Percentiles rank a stretch among this genome's conserved stretches.
Evolutionary conservation across 2,113 vertebrate genomes (phyloP).

Genomic region (Sinosuthora webbiana): DNA sequence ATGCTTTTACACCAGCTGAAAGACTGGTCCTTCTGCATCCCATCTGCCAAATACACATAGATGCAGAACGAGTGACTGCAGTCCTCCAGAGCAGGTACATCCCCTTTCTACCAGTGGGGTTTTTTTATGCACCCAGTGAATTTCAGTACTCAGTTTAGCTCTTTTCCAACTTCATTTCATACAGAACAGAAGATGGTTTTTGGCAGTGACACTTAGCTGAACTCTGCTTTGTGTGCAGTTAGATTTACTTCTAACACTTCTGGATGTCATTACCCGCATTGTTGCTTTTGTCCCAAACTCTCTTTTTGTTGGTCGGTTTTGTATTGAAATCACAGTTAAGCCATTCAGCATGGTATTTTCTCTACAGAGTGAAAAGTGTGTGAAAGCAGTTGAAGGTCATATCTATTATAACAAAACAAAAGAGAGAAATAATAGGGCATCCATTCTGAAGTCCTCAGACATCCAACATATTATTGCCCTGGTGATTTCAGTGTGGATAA

Average conservation of each 20-base stretch:
- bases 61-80: background rate
- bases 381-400: slow-evolving; percentile 67
- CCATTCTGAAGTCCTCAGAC: slow-evolving; percentile 50
- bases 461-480: slow-evolving; percentile 27
- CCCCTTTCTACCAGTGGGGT: background rate
- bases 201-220: slow-evolving; percentile 51
- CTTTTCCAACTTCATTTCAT: slow-evolving; percentile 44
- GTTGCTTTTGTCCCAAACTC: slow-evolving; percentile 53
- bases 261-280: slow-evolving; percentile 1
- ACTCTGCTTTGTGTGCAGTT: slow-evolving; percentile 54
- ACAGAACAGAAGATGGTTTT: background rate
- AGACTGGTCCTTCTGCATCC: background rate
- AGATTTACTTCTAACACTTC: slow-evolving; percentile 61
- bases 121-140: background rate
- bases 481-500: slow-evolving; percentile 32
- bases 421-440: slow-evolving; percentile 53
- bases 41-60: background rate
- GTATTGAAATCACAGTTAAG: slow-evolving; percentile 53
- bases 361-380: slow-evolving; percentile 35
- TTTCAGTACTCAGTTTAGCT: background rate
- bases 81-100: background rate
- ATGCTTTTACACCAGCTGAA: background rate
- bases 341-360: slow-evolving; percentile 53
- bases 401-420: slow-evolving; percentile 64
- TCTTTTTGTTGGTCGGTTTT: slow-evolving; percentile 48